phyloP scores from a whole-genome alignment of 2,113 vertebrate species.

The Ranitomeya variabilis region DNA sequence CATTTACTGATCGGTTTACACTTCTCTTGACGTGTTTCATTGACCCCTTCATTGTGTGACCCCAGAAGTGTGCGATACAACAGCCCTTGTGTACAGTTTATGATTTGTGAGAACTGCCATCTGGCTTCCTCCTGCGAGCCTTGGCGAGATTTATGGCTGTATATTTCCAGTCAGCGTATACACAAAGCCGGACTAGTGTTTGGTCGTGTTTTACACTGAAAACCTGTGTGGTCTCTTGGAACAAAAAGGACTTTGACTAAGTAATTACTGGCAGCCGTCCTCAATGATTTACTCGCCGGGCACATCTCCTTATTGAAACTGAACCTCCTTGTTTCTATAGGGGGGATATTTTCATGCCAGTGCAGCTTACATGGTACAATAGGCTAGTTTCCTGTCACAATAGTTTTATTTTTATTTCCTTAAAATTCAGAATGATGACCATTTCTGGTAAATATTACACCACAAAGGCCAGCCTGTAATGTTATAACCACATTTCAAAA shows the following conservation, averaged over 20 bases:
- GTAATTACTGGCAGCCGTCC: not conserved
- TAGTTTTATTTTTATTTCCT: not conserved
- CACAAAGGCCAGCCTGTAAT: not conserved
- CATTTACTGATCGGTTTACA: not conserved
- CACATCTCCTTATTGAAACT: not conserved
- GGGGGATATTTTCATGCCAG: not conserved
- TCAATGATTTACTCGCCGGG: not conserved
- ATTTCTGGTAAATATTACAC: not conserved
- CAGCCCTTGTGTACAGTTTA: not conserved
- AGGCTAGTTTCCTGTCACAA: not conserved
- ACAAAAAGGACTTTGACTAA: conserved; percentile 9
- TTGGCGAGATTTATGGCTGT: not conserved
- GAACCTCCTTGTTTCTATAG: not conserved
- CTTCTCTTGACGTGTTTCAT: too few species aligned
- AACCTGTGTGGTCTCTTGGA: conserved; percentile 23
- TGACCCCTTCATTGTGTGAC: conserved; percentile 6
- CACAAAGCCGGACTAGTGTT: conserved; percentile 3
- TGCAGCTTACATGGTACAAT: not conserved
- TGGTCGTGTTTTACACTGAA: not conserved
- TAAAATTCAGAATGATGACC: not conserved
- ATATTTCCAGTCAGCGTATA: conserved; percentile 1
- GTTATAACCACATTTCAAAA: not conserved
- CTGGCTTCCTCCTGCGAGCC: not conserved
- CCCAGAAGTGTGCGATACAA: not conserved
- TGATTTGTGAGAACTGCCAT: not conserved